Percentiles rank a stretch among this genome's conserved stretches.
phyloP scores from a whole-genome alignment of 2,797 vertebrate genomes.

The Microtus obscurus region DNA sequence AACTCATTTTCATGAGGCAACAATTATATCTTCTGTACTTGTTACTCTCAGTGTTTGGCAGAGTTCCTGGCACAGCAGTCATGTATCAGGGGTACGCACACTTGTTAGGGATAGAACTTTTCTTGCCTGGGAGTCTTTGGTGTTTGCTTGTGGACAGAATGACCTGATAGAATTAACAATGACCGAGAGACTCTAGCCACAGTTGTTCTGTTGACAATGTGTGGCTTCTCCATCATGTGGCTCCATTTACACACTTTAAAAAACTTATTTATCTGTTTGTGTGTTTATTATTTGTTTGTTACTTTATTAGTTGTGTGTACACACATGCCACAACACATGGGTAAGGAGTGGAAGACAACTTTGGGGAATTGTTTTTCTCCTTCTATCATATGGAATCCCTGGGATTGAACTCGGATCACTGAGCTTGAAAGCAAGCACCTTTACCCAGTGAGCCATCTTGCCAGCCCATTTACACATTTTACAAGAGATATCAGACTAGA shows the following conservation, averaged over 20 bases:
- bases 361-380: background rate
- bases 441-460: background rate
- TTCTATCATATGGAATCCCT: background rate
- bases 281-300: background rate
- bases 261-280: background rate
- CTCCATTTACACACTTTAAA: background rate
- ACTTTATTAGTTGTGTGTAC: background rate
- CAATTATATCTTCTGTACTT: background rate
- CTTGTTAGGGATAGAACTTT: background rate
- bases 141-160: background rate
- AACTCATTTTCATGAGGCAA: slow-evolving; percentile 16
- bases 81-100: background rate
- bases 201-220: background rate
- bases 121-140: background rate
- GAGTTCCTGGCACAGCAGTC: background rate
- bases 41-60: background rate
- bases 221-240: background rate
- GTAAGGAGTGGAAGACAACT: background rate
- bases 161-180: background rate
- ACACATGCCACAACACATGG: background rate
- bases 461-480: background rate
- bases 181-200: background rate
- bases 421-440: too few relatives aligned
- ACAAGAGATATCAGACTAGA: background rate
- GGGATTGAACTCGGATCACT: background rate